Evolutionary conservation across 2,113 vertebrate species (phyloP).

Genomic region (Pseudopodoces humilis): DNA sequence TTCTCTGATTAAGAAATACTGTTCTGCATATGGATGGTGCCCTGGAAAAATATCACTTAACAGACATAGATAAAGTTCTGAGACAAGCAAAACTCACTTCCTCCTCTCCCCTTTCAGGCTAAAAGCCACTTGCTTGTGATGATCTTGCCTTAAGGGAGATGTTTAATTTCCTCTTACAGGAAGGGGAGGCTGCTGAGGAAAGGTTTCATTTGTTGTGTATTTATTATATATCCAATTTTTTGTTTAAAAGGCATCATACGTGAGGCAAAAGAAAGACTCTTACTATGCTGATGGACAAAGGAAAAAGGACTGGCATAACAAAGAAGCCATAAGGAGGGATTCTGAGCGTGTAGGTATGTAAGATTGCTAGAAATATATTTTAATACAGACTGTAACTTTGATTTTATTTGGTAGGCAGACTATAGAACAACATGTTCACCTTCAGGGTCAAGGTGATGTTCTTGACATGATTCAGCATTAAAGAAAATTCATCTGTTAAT

Average conservation of each 20-base stretch:
- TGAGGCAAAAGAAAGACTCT: constrained; percentile 69
- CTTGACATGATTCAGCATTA: background rate
- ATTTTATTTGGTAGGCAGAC: background rate
- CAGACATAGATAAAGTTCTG: background rate
- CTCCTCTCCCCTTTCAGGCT: background rate
- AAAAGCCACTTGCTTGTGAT: background rate
- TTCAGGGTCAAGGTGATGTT: background rate
- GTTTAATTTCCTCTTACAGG: background rate
- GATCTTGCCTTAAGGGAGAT: background rate
- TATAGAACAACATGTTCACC: background rate
- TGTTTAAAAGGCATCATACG: constrained; percentile 74
- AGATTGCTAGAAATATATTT: background rate
- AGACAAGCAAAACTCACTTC: background rate
- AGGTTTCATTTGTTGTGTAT: background rate
- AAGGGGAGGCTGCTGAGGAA: background rate
- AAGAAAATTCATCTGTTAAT: background rate
- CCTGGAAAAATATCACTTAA: background rate
- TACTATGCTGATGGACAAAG: constrained; percentile 67
- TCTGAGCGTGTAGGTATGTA: constrained; percentile 82
- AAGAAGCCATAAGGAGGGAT: constrained; percentile 84
- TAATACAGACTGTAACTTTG: background rate
- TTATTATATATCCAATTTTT: background rate
- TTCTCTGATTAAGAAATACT: constrained; percentile 3
- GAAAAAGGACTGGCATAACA: constrained; percentile 93
- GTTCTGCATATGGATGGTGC: background rate